phyloP scores from a whole-genome alignment of 2,113 vertebrate genomes.

The Mellivora capensis region DNA sequence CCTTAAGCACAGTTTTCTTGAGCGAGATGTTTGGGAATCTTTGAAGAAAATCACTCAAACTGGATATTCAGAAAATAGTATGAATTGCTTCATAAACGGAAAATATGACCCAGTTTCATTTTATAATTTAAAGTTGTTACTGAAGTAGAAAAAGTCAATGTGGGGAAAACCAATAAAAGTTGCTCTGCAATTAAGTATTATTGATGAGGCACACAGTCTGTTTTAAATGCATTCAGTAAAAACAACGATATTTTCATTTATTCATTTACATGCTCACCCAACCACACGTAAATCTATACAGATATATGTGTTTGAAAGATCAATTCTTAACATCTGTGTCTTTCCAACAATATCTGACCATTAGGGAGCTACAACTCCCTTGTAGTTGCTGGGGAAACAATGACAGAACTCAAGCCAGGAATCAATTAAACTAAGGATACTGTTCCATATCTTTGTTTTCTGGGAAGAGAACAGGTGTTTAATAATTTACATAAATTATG shows the following conservation, averaged over 20 bases:
- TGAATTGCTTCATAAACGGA: neutral
- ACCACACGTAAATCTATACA: neutral
- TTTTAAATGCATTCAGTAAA: neutral
- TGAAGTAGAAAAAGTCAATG: neutral
- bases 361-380: conserved; percentile 70
- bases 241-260: conserved; percentile 36
- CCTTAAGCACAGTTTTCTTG: neutral
- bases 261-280: conserved; percentile 23
- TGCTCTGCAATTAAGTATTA: neutral
- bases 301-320: conserved; percentile 50
- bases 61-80: neutral
- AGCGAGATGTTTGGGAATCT: neutral
- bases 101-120: neutral
- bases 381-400: conserved; percentile 77
- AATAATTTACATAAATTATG: conserved; percentile 85
- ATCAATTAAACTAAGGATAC: conserved; percentile 80
- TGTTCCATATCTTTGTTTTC: conserved; percentile 78
- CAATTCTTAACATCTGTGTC: conserved; percentile 77
- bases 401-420: conserved; percentile 77
- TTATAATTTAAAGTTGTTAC: neutral
- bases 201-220: neutral
- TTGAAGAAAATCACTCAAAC: conserved; percentile 16
- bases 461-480: conserved; percentile 83
- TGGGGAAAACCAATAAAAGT: neutral
- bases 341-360: conserved; percentile 75